A percentile compares a stretch with the other conserved stretches of the same genome.
phyloP scores from a whole-genome alignment of 2,797 vertebrate genomes.

The Graptemys geographica region DNA sequence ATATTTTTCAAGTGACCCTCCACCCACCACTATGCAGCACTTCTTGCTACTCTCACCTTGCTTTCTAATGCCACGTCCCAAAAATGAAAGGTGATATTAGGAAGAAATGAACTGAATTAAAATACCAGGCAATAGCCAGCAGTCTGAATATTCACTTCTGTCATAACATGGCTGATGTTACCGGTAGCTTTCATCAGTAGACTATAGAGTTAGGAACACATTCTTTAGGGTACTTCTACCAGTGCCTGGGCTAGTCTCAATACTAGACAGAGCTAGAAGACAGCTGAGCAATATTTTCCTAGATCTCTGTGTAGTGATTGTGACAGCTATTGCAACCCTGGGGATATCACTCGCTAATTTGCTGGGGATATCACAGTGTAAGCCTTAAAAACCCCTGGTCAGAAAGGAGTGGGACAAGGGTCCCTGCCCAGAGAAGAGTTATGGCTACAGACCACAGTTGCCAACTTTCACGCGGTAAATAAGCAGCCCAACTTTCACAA shows the following conservation, averaged over 20 bases:
- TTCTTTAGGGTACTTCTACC: conserved; percentile 64
- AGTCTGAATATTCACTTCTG: conserved; percentile 38
- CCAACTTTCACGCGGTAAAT: no score
- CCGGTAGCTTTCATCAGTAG: conserved; percentile 56
- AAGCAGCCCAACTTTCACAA: no score
- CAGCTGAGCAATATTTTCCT: conserved; percentile 75
- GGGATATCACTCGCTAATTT: neutral
- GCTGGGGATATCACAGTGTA: neutral
- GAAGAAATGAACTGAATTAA: conserved; percentile 58
- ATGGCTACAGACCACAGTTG: neutral
- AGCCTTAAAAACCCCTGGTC: neutral
- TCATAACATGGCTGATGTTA: conserved; percentile 28
- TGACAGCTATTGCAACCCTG: neutral
- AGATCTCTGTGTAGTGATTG: conserved; percentile 27
- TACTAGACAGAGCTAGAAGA: conserved; percentile 72
- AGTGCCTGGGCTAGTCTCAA: conserved; percentile 45
- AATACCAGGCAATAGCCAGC: conserved; percentile 57
- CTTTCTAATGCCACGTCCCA: conserved; percentile 71
- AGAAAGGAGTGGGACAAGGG: neutral
- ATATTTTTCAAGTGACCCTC: conserved; percentile 75
- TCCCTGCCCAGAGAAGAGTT: neutral
- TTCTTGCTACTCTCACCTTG: conserved; percentile 72
- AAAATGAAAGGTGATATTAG: conserved; percentile 65
- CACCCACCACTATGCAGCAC: conserved; percentile 59
- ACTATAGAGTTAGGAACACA: conserved; percentile 47